phyloP scores from a whole-genome alignment of 2,113 vertebrate genomes.

The Eubucco bourcierii region DNA sequence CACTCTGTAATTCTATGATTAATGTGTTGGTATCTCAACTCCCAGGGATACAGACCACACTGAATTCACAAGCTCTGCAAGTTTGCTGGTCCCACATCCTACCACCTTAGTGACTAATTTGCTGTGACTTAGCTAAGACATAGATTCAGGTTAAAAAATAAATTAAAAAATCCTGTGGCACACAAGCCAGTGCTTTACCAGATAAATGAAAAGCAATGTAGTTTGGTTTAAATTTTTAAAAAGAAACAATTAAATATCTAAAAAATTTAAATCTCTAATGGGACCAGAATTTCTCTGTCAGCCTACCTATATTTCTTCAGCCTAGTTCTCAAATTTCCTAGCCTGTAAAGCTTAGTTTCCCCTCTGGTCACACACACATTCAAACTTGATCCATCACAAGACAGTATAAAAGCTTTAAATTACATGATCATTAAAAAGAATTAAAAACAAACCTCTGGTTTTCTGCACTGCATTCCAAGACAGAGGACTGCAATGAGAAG shows the following conservation, averaged over 20 bases:
- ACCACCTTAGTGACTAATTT: too few relatives aligned
- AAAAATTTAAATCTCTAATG: neutral
- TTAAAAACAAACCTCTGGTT: conserved; percentile 74
- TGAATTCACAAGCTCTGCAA: too few relatives aligned
- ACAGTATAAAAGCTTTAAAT: neutral
- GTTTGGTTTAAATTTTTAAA: neutral
- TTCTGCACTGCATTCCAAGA: conserved; percentile 70
- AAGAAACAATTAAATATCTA: neutral
- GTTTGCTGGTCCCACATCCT: too few relatives aligned
- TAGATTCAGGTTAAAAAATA: too few relatives aligned
- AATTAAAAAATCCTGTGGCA: too few relatives aligned
- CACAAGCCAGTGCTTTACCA: neutral
- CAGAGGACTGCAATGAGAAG: conserved; percentile 70
- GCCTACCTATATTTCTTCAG: neutral
- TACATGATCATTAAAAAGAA: neutral
- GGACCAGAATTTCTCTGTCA: neutral
- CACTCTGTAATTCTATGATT: too few relatives aligned
- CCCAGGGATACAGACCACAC: too few relatives aligned
- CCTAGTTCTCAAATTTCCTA: neutral
- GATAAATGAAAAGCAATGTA: neutral
- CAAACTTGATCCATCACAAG: neutral
- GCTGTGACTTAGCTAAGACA: too few relatives aligned
- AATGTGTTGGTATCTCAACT: too few relatives aligned
- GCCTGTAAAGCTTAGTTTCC: neutral
- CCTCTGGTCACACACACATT: neutral